Percentiles rank a stretch among this genome's conserved stretches.
Conservation (phyloP, 1,140 invertebrate genomes). For the Zeugodacus cucurbitae region DNA sequence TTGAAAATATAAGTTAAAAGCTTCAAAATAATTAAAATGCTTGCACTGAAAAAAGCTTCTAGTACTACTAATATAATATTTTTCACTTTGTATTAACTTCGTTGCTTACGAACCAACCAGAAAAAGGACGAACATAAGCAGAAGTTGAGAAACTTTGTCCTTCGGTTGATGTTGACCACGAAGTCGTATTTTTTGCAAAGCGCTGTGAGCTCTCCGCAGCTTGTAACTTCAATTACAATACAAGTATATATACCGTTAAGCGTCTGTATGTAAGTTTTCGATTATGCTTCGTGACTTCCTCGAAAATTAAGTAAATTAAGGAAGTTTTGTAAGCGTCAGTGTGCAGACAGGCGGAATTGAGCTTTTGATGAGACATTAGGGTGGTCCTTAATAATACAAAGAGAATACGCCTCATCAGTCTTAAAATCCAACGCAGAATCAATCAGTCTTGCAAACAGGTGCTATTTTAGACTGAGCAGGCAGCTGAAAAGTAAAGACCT, state of each 20-base stretch:
- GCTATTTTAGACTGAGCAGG: too few relatives aligned
- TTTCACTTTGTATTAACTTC: neutral
- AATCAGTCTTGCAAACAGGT: too few relatives aligned
- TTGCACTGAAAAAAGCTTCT: neutral
- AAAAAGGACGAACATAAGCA: neutral
- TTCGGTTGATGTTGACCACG: neutral
- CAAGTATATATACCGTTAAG: neutral
- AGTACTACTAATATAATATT: neutral
- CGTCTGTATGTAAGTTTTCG: neutral
- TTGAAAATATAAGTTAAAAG: too few relatives aligned
- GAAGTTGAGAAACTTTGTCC: conserved; percentile 12
- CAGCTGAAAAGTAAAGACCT: too few relatives aligned
- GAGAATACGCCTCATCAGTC: too few relatives aligned
- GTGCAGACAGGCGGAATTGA: neutral
- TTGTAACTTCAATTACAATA: neutral
- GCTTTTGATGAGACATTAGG: neutral
- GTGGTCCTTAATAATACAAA: neutral
- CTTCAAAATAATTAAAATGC: neutral
- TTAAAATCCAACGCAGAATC: too few relatives aligned
- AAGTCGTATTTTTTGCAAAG: neutral
- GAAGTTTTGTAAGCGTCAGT: conserved; percentile 47
- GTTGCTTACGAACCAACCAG: neutral
- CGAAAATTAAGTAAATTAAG: conserved; percentile 44
- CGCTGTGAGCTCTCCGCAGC: neutral
- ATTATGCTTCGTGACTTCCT: conserved; percentile 7